Base-by-base conservation (phyloP, 2,888 invertebrate genomes). In the Cephus pygmeus region DNA sequence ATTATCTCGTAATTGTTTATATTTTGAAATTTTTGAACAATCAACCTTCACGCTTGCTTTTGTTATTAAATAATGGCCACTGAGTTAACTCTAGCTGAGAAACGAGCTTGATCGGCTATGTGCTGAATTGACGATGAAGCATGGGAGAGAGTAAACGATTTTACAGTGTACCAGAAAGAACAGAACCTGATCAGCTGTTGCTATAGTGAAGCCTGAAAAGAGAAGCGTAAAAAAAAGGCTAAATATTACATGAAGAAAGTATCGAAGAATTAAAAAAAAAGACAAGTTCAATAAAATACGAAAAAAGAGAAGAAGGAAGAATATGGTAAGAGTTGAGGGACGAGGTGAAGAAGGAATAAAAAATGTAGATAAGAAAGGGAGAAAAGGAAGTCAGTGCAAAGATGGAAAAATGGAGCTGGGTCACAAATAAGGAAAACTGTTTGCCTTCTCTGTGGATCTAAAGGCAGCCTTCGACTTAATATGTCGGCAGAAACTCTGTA, bases 81-180 rank as follows among this genome's bases (percentile, higher is more conserved):
- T 12, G 12, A 36, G 36, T 36, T 36, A 36, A 12, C 36, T 12
- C 35, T 12, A 35, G 12, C 3, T 1, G 69, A 23, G 30, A 69
- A 34, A 33, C 31, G 9, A 34, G 56, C 34, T 69, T 74, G 15
- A 77, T 75, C 4, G 77, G 74, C n/a, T 77, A 75, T 34, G 77
- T 69, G 4, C 12, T 75, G 11, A 34, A 34, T 31, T 30, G 35
- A 79, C 0, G 33, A n/a, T 1, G 73, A 33, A 23, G 71, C 15
- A 1, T 23, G 35, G 34, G 34, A 34, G 0, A 23, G 12, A 4
- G 33, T 75, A 0, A 31, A 69, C 1, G 34, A 35, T 9, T n/a
- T 77, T 12, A 69, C 9, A 34, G 34, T 75, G 34, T 77, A 6
- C 35, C 35, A 9, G 74, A 23, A 3, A 69, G 35, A 34, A 69